Evolutionary conservation across 2,113 vertebrate species (phyloP).

Genomic region (Coptodon rendalli): DNA sequence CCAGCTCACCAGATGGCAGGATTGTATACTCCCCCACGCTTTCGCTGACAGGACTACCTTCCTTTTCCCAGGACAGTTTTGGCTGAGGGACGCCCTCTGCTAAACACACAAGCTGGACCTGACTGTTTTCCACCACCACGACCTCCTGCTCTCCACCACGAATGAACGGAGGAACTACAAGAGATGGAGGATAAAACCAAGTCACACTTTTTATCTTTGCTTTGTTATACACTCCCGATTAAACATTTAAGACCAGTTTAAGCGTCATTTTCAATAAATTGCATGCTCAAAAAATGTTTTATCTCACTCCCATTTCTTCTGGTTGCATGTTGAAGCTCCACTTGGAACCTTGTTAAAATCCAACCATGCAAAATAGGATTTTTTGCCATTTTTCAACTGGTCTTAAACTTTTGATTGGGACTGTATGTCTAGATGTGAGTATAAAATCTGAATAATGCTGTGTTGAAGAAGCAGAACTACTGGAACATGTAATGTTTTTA

Average conservation of each 20-base stretch:
- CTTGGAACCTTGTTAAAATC: not conserved
- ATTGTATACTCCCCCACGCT: constrained; percentile 73
- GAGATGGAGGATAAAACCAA: not conserved
- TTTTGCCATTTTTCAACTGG: not conserved
- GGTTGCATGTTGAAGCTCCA: not conserved
- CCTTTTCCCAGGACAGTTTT: constrained; percentile 80
- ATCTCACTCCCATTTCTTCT: not conserved
- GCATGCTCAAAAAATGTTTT: not conserved
- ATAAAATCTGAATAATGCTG: not conserved
- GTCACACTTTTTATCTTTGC: not conserved
- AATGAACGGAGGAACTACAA: constrained; percentile 86
- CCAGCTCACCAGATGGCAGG: constrained; percentile 81
- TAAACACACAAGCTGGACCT: constrained; percentile 76
- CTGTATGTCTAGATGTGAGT: fast-evolving
- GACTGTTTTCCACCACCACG: constrained; percentile 72
- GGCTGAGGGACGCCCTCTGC: constrained; percentile 87
- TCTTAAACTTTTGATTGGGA: not conserved
- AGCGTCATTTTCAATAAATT: fast-evolving
- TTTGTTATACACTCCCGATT: not conserved
- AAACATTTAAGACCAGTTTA: not conserved
- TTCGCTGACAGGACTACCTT: constrained; percentile 66
- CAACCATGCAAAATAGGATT: not conserved
- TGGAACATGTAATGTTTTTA: not conserved
- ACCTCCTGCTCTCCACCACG: constrained; percentile 63
- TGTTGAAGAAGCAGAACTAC: not conserved